Evolutionary conservation across 2,888 invertebrate genomes (phyloP).

Genomic region (Leptinotarsa juncta): DNA sequence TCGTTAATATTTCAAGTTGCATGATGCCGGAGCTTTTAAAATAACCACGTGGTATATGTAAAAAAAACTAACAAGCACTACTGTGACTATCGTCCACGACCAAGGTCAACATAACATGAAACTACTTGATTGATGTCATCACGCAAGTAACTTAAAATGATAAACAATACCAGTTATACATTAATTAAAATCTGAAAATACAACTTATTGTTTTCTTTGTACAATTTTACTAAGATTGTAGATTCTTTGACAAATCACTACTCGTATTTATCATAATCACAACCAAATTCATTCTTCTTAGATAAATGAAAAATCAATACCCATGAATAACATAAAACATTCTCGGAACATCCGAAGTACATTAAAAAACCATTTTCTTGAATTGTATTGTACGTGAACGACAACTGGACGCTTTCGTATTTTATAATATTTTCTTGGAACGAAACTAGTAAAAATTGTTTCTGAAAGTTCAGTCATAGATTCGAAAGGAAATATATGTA

Average conservation of each 20-base stretch:
- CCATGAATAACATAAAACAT: too few relatives aligned
- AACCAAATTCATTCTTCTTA: too few relatives aligned
- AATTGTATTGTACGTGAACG: too few relatives aligned
- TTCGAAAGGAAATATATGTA: too few relatives aligned
- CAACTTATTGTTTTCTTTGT: neutral
- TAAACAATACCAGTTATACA: neutral
- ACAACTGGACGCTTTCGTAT: too few relatives aligned
- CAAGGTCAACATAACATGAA: slow-evolving; percentile 18
- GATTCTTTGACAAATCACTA: neutral
- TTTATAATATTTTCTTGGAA: too few relatives aligned
- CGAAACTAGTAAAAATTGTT: too few relatives aligned
- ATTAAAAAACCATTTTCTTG: too few relatives aligned
- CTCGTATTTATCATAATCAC: neutral
- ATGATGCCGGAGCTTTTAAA: neutral
- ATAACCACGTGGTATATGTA: neutral
- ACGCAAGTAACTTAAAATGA: neutral
- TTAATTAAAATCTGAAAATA: neutral
- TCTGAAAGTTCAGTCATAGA: too few relatives aligned
- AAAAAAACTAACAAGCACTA: slow-evolving; percentile 1
- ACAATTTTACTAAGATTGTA: neutral
- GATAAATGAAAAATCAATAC: too few relatives aligned
- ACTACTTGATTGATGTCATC: neutral
- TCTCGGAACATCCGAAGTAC: too few relatives aligned
- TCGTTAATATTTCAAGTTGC: neutral
- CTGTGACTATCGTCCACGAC: slow-evolving; percentile 2